Conservation (phyloP, 2,113 vertebrate genomes). For the Neolamprologus hecqui region DNA sequence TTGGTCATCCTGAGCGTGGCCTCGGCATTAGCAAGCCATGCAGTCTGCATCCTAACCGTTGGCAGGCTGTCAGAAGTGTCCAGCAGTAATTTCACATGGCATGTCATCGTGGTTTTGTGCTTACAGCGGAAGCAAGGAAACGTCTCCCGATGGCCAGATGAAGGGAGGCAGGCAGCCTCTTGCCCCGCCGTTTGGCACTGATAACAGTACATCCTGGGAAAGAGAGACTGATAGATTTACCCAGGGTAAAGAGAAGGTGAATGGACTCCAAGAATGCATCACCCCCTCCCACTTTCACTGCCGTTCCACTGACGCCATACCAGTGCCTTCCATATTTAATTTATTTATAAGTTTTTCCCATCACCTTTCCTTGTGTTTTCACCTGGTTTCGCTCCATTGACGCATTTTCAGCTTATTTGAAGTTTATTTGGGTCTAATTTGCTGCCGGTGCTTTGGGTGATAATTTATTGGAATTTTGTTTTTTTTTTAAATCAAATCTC, state of each 20-base stretch:
- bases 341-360: not conserved
- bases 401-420: not conserved
- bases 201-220: conserved; percentile 63
- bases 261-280: conserved; percentile 20
- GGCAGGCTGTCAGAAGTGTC: not conserved
- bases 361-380: not conserved
- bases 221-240: conserved; percentile 51
- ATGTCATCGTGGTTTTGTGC: conserved; percentile 62
- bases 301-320: not conserved
- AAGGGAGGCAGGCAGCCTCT: conserved; percentile 39
- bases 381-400: conserved; percentile 6
- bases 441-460: not conserved
- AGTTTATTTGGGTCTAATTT: not conserved
- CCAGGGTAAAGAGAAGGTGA: conserved; percentile 69
- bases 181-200: conserved; percentile 72
- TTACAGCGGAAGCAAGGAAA: conserved; percentile 64
- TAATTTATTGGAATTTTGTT: not conserved
- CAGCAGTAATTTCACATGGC: not conserved
- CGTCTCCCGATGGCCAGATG: conserved; percentile 47
- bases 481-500: not conserved
- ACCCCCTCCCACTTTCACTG: not conserved
- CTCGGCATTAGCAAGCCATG: not conserved
- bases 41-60: not conserved
- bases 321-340: conserved; percentile 6
- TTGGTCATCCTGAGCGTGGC: not conserved